Percentiles rank a stretch among this genome's conserved stretches.
phyloP scores from a whole-genome alignment of 2,797 vertebrate species.

The Carapus acus region DNA sequence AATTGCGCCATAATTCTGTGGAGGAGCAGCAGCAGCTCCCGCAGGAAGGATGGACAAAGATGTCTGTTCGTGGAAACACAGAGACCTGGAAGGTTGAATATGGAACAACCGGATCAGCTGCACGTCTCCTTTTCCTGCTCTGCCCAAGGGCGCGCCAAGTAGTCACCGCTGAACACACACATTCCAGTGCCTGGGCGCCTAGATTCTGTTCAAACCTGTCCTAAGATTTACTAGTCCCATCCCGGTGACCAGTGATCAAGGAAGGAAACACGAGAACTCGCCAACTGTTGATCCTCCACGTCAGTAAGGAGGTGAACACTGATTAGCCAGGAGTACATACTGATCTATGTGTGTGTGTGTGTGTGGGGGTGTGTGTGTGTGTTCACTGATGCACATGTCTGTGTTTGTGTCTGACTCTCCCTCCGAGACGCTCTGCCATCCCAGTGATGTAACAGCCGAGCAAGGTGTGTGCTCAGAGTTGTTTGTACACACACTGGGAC shows the following conservation, averaged over 20 bases:
- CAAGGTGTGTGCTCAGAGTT: slow-evolving; percentile 11
- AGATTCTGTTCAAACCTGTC: slow-evolving; percentile 44
- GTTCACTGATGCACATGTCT: slow-evolving; percentile 10
- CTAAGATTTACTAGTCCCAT: no score
- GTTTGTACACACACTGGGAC: no score
- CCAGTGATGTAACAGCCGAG: slow-evolving; percentile 25
- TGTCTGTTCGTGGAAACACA: background rate
- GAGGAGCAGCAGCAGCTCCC: background rate
- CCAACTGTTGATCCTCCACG: slow-evolving; percentile 53
- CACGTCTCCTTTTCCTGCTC: no score
- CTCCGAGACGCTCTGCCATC: slow-evolving; percentile 16
- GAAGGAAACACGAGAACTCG: no score
- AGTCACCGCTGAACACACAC: no score
- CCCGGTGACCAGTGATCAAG: no score
- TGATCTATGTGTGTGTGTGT: slow-evolving; percentile 7
- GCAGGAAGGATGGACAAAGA: no score
- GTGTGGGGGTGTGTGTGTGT: no score
- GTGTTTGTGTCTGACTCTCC: slow-evolving; percentile 5
- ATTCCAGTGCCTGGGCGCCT: background rate
- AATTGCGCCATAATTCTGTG: background rate
- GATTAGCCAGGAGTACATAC: slow-evolving; percentile 53
- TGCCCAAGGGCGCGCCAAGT: background rate
- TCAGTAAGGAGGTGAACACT: slow-evolving; percentile 66
- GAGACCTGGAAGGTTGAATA: no score
- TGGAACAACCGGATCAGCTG: no score